phyloP scores from a whole-genome alignment of 2,797 vertebrate species.

The Neosilurus mollespiculum region DNA sequence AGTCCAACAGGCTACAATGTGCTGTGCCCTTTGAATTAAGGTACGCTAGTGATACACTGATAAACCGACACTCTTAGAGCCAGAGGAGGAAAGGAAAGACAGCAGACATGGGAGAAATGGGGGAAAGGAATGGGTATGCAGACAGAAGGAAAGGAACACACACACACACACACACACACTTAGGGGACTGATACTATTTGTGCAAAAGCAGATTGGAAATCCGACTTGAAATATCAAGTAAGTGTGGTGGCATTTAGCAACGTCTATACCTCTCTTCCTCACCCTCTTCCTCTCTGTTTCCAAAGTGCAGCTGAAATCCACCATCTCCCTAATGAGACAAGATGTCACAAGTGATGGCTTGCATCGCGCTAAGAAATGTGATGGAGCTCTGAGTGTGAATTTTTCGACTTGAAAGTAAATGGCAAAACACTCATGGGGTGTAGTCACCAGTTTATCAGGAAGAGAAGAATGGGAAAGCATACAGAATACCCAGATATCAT shows the following conservation, averaged over 20 bases:
- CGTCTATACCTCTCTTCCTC: constrained; percentile 54
- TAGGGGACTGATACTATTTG: constrained; percentile 38
- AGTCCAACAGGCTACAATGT: constrained; percentile 67
- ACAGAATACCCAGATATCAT: constrained; percentile 36
- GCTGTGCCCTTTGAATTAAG: constrained; percentile 75
- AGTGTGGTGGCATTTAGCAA: constrained; percentile 63
- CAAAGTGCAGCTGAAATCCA: constrained; percentile 55
- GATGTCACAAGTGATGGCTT: constrained; percentile 60
- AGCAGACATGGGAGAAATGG: constrained; percentile 25
- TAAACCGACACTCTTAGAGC: constrained; percentile 68
- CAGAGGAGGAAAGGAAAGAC: constrained; percentile 38
- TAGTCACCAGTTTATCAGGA: constrained; percentile 53
- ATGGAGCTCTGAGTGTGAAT: constrained; percentile 55
- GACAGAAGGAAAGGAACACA: constrained; percentile 21
- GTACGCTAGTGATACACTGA: constrained; percentile 73
- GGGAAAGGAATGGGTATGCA: constrained; percentile 23
- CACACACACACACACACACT: constrained; percentile 45
- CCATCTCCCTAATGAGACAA: constrained; percentile 63
- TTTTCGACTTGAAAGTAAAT: constrained; percentile 59
- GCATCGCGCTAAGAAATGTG: constrained; percentile 49
- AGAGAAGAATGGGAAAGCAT: constrained; percentile 24
- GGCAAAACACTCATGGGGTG: constrained; percentile 53
- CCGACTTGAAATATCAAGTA: constrained; percentile 62
- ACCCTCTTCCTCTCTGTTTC: constrained; percentile 41
- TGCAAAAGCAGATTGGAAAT: constrained; percentile 51